Evolutionary conservation across 1,140 invertebrate species (phyloP).

Genomic region (Trichogramma pretiosum): DNA sequence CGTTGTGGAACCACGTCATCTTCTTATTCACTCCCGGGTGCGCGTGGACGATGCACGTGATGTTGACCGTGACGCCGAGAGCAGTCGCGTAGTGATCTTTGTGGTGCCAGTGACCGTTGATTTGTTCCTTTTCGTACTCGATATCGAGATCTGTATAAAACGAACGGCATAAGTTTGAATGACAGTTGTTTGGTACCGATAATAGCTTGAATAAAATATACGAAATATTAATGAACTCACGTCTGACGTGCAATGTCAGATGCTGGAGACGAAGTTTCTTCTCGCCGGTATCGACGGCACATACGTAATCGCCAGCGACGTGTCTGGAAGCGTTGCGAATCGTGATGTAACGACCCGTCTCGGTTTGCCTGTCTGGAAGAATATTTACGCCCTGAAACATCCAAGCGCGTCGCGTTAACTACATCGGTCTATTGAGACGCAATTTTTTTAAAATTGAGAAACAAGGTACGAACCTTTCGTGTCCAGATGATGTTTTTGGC

Average conservation of each 20-base stretch:
- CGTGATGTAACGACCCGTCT: background rate
- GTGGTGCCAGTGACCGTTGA: background rate
- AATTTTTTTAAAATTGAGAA: too few species aligned
- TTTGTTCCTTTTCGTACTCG: constrained; percentile 6
- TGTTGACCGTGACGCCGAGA: constrained; percentile 6
- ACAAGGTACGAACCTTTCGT: background rate
- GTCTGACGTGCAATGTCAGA: constrained; percentile 8
- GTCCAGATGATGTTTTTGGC: background rate
- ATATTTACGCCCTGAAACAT: too few species aligned
- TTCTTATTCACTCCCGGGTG: constrained; percentile 27
- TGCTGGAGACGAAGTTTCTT: background rate
- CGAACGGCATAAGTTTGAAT: too few species aligned
- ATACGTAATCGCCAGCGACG: constrained; percentile 12
- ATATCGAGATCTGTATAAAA: too few species aligned
- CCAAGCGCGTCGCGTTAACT: too few species aligned
- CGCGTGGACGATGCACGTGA: constrained; percentile 38
- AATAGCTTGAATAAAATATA: too few species aligned
- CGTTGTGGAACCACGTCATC: constrained; percentile 20
- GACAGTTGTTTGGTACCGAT: too few species aligned
- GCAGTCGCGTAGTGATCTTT: background rate
- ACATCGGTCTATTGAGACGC: too few species aligned
- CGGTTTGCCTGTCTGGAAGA: background rate
- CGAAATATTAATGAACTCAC: too few species aligned
- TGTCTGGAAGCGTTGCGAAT: constrained; percentile 8
- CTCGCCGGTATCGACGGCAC: background rate